Conservation (phyloP, 2,888 invertebrate genomes). For the Gasteruption jaculator region DNA sequence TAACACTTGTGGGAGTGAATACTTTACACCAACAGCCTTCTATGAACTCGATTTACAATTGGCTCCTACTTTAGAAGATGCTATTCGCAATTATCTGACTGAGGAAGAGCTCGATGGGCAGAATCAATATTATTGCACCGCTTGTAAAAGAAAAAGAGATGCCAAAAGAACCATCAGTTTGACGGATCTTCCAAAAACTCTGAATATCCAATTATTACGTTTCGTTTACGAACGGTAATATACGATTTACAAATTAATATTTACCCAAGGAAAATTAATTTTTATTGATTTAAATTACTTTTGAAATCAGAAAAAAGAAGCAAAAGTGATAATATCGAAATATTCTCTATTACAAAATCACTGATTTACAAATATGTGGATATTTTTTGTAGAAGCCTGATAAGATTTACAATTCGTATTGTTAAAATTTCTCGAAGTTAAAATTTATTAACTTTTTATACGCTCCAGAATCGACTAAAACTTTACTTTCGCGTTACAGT, state of each 20-base stretch:
- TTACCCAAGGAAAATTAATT: slow-evolving; percentile 1
- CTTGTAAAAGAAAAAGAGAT: slow-evolving; percentile 57
- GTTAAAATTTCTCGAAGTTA: too few relatives aligned
- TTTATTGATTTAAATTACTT: slow-evolving; percentile 5
- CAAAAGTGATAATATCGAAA: too few relatives aligned
- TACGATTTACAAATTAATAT: slow-evolving; percentile 3
- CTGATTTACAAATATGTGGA: too few relatives aligned
- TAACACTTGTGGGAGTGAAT: slow-evolving; percentile 55
- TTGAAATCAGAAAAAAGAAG: slow-evolving; percentile 14
- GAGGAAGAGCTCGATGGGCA: slow-evolving; percentile 59
- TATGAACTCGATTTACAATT: slow-evolving; percentile 61
- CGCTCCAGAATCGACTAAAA: too few relatives aligned
- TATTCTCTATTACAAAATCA: background rate
- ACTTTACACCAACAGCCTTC: slow-evolving; percentile 56
- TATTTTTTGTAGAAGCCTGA: too few relatives aligned
- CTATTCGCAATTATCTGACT: slow-evolving; percentile 57
- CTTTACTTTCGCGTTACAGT: slow-evolving; percentile 15
- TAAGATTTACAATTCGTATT: too few relatives aligned
- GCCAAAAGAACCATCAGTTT: slow-evolving; percentile 57
- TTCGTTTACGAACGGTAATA: slow-evolving; percentile 60
- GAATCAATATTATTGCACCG: slow-evolving; percentile 58
- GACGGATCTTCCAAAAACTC: slow-evolving; percentile 56
- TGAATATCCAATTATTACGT: slow-evolving; percentile 60
- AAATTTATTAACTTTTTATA: background rate
- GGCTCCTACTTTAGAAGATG: slow-evolving; percentile 54